Base-by-base conservation (phyloP, 2,888 invertebrate genomes). In the Eretmocerus hayati region DNA sequence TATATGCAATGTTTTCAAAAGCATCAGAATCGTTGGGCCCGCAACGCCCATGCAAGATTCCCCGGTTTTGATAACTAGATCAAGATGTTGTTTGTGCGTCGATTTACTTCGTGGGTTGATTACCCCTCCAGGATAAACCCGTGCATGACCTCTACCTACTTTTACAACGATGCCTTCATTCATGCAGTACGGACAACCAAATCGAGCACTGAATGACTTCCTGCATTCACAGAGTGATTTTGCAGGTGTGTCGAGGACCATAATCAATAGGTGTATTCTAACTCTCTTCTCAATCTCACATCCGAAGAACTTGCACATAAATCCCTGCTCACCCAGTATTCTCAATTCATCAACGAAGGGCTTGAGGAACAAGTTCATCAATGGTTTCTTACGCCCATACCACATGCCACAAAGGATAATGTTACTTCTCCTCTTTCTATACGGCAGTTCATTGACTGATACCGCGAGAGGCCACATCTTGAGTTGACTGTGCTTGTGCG, bases 151-250 rank as follows among this genome's bases (percentile, higher is more conserved):
- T 22, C 13, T 41, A 8, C 39, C 47, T 26, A 42, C 36, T 13
- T n/a, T 18, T 35, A 47, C 41, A 38, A n/a, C 13, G 35, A 41
- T 30, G 9, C 50, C 51, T 44, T 38, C 21, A 36, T 49, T 42
- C 6, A 52, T 36, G 31, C 53, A 56, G 43, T 43, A 53, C n/a
- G 47, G 18, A 32, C 53, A 56, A 8, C 56, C 56, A 43, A 49
- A 49, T 18, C 23, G 18, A 6, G 51, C 55, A 40, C 51, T 53
- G 31, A 32, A 55, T 30, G 48, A 49, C 9, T 36, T 48, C 13
- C 45, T 42, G 21, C 36, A 32, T 46, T 51, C 44, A 13, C 50
- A 30, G 9, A 33, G 11, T 22, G 53, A 49, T 35, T 53, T 18
- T 8, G 50, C 55, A 8, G 41, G 38, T 8, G 55, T 45, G 22